Percentiles rank a stretch among this genome's conserved stretches.
These are phyloP conservation scores for Phengaris arion DNA, from an alignment of 2,888 invertebrate genomes.

Conservation along the genomic window DNA sequence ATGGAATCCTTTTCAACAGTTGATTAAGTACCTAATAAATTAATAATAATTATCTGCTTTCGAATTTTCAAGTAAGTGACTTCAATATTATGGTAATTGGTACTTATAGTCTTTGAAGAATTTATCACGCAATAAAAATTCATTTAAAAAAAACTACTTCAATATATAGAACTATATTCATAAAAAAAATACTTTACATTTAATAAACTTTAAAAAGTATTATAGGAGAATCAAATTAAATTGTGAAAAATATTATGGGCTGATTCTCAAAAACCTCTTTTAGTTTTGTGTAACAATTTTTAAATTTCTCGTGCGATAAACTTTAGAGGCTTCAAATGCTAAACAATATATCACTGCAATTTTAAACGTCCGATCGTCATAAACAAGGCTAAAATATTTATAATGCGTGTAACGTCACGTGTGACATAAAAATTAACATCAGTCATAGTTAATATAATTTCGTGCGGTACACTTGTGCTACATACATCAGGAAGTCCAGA, in stretches of 20 bases:
- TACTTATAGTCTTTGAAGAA: too few relatives aligned
- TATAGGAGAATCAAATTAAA: background rate
- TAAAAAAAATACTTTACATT: too few relatives aligned
- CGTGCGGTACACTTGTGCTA: constrained; percentile 53
- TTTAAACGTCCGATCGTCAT: constrained; percentile 3
- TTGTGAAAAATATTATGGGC: background rate
- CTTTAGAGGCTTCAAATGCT: background rate
- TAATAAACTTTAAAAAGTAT: background rate
- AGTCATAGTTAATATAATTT: constrained; percentile 44
- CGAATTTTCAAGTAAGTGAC: too few relatives aligned
- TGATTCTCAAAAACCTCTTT: too few relatives aligned
- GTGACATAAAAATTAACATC: constrained; percentile 33
- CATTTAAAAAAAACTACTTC: too few relatives aligned
- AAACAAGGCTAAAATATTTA: constrained; percentile 12
- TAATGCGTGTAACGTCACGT: constrained; percentile 17
- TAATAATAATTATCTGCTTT: too few relatives aligned
- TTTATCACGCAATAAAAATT: too few relatives aligned
- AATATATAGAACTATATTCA: too few relatives aligned
- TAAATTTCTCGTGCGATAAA: background rate
- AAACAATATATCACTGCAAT: background rate
- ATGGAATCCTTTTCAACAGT: too few relatives aligned
- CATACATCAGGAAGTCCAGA: constrained; percentile 66
- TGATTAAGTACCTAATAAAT: too few relatives aligned
- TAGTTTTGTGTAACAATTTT: background rate
- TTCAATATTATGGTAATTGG: too few relatives aligned